Conservation (phyloP, 2,797 vertebrate species). For the Alfaro cultratus region DNA sequence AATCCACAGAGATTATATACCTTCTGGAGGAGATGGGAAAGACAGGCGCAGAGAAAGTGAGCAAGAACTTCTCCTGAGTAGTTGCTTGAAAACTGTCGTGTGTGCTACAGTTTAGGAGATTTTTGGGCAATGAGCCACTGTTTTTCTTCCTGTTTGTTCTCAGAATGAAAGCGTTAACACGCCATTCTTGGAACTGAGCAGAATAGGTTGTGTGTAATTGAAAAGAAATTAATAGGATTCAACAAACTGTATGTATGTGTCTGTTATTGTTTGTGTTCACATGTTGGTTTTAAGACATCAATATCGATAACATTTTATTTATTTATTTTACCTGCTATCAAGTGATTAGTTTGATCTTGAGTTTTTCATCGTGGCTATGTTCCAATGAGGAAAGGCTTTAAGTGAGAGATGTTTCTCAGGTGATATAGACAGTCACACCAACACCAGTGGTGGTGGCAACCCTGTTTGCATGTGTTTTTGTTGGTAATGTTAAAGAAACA, state of each 20-base stretch:
- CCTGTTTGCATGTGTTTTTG: background rate
- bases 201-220: background rate
- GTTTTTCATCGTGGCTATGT: background rate
- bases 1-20: slow-evolving; percentile 80
- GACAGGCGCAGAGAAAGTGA: slow-evolving; percentile 52
- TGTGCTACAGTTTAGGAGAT: slow-evolving; percentile 62
- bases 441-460: slow-evolving; percentile 33
- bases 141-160: slow-evolving; percentile 36
- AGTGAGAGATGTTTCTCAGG: background rate
- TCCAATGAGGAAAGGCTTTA: background rate
- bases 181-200: slow-evolving; percentile 12
- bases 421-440: background rate
- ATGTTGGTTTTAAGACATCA: background rate
- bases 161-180: slow-evolving; percentile 2
- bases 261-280: slow-evolving; percentile 9
- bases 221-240: background rate
- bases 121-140: slow-evolving; percentile 45
- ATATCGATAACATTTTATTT: background rate
- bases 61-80: slow-evolving; percentile 66
- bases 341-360: background rate
- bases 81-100: slow-evolving; percentile 63
- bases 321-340: too few relatives aligned
- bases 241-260: background rate
- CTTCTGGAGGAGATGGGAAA: slow-evolving; percentile 65
- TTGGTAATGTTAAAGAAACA: slow-evolving; percentile 22